Evolutionary conservation across 2,113 vertebrate species (phyloP), one percentile per base, ranked within the genome.

Genomic region (Pandion haliaetus): DNA sequence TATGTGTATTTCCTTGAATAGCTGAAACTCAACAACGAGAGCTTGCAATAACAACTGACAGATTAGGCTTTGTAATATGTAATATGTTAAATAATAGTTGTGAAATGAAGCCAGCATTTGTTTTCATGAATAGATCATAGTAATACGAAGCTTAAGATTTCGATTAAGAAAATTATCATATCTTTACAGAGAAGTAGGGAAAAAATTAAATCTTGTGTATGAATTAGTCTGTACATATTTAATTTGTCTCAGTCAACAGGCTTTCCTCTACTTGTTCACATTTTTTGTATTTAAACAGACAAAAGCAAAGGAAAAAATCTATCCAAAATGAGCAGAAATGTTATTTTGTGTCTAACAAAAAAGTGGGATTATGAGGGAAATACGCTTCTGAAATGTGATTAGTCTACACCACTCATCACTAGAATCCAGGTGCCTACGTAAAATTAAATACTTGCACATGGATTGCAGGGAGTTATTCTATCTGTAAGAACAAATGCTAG

Each of bases 331-430:
- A 88, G 40, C n/a, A 93, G 84, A 91, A 91, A 74, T 67, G 34
- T 50, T 81, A 89, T 70, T 92, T 88, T 96, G 29, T 91, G 47
- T 84, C 76, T 91, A 81, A 88, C n/a, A 36, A 90, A 86, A 88
- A 85, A 34, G 1, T 3, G 12, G 34, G 47, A 91, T 96, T 95
- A 94, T 21, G 55, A 78, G 25, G 21, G 47, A 95, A 92, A 88
- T 17, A 58, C 4, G 7, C 20, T 89, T 78, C 61, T 71, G 61
- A 95, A 87, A 84, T 20, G 24, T 52, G 70, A 85, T 90, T 90
- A 80, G 32, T 85, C 88, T 86, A 49, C 23, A 62, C 13, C 45
- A 54, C 40, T 69, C 78, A 61, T 42, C 36, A 62, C 49, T 19
- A 6, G 71, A 91, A 80, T 49, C 70, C 79, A 76, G 74, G 62